Evolutionary conservation across 37 sponge, comb jelly and placozoan genomes (phyloP), one percentile per base, ranked within the genome.

Genomic region (Eunapius fragilis): DNA sequence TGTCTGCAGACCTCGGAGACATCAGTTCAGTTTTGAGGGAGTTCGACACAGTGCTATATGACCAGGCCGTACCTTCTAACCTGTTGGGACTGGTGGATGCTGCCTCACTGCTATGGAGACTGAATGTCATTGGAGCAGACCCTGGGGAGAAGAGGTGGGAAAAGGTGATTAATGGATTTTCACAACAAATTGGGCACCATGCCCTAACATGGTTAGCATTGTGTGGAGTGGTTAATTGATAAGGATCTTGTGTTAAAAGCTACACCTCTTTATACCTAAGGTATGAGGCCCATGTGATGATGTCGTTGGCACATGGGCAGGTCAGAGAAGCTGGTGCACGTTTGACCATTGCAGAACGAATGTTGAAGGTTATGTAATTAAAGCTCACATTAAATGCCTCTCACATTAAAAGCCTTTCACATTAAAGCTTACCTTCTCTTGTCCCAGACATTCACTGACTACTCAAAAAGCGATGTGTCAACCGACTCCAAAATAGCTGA

Each of bases 51-150:
- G 72, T 85, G 17, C 24, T 94, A 23, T 27, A 36, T 24, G 28
- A 79, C 11, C 81, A 71, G 23, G 85, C 79, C 7, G 50, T 69
- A 0, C 24, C 88, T 24, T 88, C 87, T 13, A 84, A 90, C 37
- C 19, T 79, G 26, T 69, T 82, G 4, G 85, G 80, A 27, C 86
- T 94, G 2, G 67, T 94, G 12, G 95, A 94, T 88, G 89, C 86
- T 19, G 79, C 91, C 25, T 94, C 95, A 32, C 78, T 94, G 79
- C 86, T 94, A 27, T 94, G 95, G 95, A 83, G 95, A 91, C 68
- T 94, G n/a, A 68, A 91, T 24, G 74, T 86, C 22, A 41, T 84
- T 28, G 89, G 89, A 6, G 49, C 85, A 32, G 88, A 91, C 30
- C 67, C 72, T 34, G 92, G 88, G 36, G 84, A 91, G 74, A 74